phyloP scores from a whole-genome alignment of 2,888 invertebrate genomes.

The Neuroscelio doddi region DNA sequence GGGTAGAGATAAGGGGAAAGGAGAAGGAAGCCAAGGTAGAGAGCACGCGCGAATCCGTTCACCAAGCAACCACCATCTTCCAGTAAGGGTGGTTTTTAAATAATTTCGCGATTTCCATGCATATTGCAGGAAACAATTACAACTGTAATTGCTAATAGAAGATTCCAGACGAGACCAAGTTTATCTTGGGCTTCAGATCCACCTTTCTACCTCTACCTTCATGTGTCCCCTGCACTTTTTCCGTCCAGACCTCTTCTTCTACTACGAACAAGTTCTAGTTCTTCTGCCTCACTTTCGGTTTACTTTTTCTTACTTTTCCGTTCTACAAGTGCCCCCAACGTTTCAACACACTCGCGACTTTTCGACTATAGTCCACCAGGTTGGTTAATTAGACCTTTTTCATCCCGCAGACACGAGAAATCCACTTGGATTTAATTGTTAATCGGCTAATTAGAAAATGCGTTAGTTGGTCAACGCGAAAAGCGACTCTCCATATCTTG shows the following conservation, averaged over 20 bases:
- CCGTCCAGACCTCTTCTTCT: constrained; percentile 10
- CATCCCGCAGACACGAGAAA: constrained; percentile 32
- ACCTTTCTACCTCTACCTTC: constrained; percentile 48
- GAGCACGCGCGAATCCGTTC: constrained; percentile 47
- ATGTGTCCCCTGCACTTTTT: constrained; percentile 46
- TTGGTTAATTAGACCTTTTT: constrained; percentile 44
- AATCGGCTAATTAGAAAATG: constrained; percentile 54
- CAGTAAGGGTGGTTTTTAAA: constrained; percentile 68
- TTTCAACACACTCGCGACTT: constrained; percentile 44
- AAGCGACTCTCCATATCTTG: constrained; percentile 41
- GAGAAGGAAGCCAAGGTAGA: constrained; percentile 39
- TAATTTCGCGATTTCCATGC: constrained; percentile 72
- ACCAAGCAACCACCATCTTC: constrained; percentile 11
- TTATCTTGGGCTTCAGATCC: constrained; percentile 67
- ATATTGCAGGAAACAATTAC: constrained; percentile 72
- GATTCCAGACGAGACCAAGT: constrained; percentile 71
- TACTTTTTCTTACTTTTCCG: constrained; percentile 40
- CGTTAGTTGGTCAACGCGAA: constrained; percentile 54
- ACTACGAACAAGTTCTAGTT: background rate
- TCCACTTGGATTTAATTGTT: constrained; percentile 51
- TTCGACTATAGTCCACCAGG: constrained; percentile 26
- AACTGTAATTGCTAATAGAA: constrained; percentile 72
- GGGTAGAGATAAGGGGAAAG: constrained; percentile 7
- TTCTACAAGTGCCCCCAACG: constrained; percentile 32
- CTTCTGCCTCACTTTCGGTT: constrained; percentile 21